phyloP scores from a whole-genome alignment of 2,113 vertebrate genomes.

The Odocoileus virginianus region DNA sequence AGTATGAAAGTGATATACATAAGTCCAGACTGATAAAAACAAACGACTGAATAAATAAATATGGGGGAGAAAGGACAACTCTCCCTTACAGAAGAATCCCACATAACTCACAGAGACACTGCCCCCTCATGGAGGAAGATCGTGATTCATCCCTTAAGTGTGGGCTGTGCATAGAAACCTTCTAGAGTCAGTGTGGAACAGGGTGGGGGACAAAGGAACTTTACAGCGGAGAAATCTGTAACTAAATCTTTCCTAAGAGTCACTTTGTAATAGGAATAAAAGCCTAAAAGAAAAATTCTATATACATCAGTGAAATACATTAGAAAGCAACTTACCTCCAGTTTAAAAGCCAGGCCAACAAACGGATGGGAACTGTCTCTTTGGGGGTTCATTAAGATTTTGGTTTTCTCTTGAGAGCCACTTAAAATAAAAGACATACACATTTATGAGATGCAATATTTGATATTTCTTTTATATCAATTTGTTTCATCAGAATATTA shows the following conservation, averaged over 20 bases:
- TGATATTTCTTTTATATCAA: not conserved
- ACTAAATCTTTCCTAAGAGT: not conserved
- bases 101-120: not conserved
- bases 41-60: not conserved
- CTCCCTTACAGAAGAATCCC: not conserved
- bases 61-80: not conserved
- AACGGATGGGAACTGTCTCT: slow-evolving; percentile 87
- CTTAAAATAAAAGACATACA: slow-evolving; percentile 75
- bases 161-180: not conserved
- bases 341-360: slow-evolving; percentile 95
- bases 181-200: not conserved
- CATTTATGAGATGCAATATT: not conserved
- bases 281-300: not conserved
- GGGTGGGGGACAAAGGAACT: not conserved
- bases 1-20: not conserved
- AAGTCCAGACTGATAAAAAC: not conserved
- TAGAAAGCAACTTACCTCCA: slow-evolving; percentile 86
- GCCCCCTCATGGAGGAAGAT: not conserved
- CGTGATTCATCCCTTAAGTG: not conserved
- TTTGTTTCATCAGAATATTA: not conserved
- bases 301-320: not conserved
- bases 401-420: slow-evolving; percentile 80
- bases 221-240: not conserved
- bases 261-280: not conserved
- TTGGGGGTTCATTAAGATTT: slow-evolving; percentile 85